phyloP scores from a whole-genome alignment of 2,888 invertebrate genomes.

The Volucella inflata region DNA sequence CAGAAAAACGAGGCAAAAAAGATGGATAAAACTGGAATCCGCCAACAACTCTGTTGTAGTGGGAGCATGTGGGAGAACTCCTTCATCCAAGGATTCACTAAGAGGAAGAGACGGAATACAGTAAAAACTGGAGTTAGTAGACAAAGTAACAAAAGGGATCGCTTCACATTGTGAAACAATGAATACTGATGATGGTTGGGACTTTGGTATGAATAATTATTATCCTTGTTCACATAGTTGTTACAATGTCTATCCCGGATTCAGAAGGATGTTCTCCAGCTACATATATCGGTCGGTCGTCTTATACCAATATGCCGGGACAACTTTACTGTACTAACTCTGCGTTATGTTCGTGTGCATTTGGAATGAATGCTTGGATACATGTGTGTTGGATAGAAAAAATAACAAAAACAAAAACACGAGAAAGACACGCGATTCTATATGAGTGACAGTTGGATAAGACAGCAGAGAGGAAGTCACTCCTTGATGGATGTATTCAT shows the following conservation, averaged over 20 bases:
- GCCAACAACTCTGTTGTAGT: slow-evolving; percentile 24
- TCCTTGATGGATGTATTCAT: slow-evolving; percentile 72
- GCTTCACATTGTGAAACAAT: slow-evolving; percentile 66
- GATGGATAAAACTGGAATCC: slow-evolving; percentile 14
- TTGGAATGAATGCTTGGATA: slow-evolving; percentile 13
- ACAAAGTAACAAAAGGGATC: slow-evolving; percentile 63
- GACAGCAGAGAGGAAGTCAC: slow-evolving; percentile 33
- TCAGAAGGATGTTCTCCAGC: slow-evolving; percentile 59
- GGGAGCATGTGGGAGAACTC: neutral
- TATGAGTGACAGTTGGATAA: slow-evolving; percentile 57
- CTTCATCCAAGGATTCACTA: neutral
- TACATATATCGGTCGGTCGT: slow-evolving; percentile 49
- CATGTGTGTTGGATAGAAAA: slow-evolving; percentile 25
- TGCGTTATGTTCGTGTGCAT: slow-evolving; percentile 2
- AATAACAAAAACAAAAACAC: slow-evolving; percentile 19
- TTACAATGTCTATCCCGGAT: slow-evolving; percentile 55
- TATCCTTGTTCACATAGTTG: slow-evolving; percentile 73
- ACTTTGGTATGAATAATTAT: slow-evolving; percentile 73
- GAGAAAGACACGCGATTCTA: slow-evolving; percentile 66
- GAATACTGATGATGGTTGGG: slow-evolving; percentile 74
- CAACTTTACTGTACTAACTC: slow-evolving; percentile 24
- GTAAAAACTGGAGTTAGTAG: neutral
- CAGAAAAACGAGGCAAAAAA: neutral
- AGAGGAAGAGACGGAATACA: neutral
- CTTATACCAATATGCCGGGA: neutral